These are phyloP conservation scores for Balaeniceps rex DNA, from an alignment of 2,113 vertebrate genomes.

Conservation along the genomic window DNA sequence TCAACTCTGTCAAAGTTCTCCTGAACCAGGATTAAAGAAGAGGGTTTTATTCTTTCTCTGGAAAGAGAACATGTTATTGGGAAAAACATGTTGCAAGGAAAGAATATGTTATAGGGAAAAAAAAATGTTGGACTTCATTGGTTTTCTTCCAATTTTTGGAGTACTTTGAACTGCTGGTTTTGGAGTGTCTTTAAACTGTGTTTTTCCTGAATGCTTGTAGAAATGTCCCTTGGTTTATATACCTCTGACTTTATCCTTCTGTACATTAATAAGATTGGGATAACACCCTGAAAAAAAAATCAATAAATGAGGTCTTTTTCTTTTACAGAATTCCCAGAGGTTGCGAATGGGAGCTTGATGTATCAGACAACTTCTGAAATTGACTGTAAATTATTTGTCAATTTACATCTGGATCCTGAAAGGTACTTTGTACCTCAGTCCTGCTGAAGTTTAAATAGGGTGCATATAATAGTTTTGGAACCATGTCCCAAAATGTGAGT, in stretches of 20 bases:
- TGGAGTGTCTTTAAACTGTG: neutral
- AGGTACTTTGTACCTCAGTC: neutral
- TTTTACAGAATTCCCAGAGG: neutral
- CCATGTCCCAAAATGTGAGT: neutral
- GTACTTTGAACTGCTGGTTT: neutral
- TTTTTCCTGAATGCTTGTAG: neutral
- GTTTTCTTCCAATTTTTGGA: fast-evolving
- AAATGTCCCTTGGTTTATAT: neutral
- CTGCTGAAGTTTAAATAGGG: neutral
- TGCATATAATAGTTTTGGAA: neutral
- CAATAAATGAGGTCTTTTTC: neutral
- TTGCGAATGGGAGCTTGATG: neutral
- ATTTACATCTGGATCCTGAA: neutral
- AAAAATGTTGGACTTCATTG: neutral
- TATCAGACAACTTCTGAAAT: neutral
- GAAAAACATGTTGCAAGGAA: neutral
- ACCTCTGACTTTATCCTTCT: neutral
- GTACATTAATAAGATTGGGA: neutral
- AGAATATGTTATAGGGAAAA: neutral
- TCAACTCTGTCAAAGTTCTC: neutral
- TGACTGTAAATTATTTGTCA: neutral
- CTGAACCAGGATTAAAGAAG: neutral
- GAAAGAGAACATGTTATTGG: neutral
- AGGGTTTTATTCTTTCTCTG: neutral
- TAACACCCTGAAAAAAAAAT: neutral